Percentiles rank a stretch among this genome's conserved stretches.
These are phyloP conservation scores for Pangasianodon hypophthalmus DNA, from an alignment of 2,113 vertebrate genomes.

Conservation along the genomic window DNA sequence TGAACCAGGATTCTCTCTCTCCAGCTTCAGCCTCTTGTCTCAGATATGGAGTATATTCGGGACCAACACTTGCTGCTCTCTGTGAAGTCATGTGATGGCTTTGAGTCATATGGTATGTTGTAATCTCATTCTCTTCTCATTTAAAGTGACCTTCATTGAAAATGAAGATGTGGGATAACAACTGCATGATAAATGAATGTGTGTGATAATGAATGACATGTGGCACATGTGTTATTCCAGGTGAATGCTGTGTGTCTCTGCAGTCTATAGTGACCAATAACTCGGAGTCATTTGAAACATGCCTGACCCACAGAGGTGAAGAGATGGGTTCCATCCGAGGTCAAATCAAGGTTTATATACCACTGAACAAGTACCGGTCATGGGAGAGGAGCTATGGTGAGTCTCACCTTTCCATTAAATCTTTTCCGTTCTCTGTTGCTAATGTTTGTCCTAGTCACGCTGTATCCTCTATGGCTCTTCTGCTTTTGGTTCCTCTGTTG, in stretches of 20 bases:
- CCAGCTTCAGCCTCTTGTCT: slow-evolving; percentile 79
- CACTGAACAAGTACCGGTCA: slow-evolving; percentile 68
- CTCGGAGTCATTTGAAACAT: slow-evolving; percentile 81
- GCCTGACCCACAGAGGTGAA: slow-evolving; percentile 82
- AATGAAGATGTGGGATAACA: neutral
- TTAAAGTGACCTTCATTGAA: neutral
- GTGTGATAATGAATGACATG: neutral
- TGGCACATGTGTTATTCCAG: slow-evolving; percentile 58
- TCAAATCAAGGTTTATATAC: slow-evolving; percentile 74
- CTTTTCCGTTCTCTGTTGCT: slow-evolving; percentile 61
- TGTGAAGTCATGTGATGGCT: slow-evolving; percentile 84
- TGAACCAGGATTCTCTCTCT: neutral
- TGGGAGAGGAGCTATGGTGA: slow-evolving; percentile 79
- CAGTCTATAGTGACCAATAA: slow-evolving; percentile 59
- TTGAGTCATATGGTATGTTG: slow-evolving; percentile 84
- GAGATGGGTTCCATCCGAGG: slow-evolving; percentile 86
- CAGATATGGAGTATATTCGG: slow-evolving; percentile 80
- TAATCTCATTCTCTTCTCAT: neutral
- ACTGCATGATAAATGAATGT: neutral
- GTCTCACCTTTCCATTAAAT: slow-evolving; percentile 25
- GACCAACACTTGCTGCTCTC: slow-evolving; percentile 85
- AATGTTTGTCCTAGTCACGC: slow-evolving; percentile 55
- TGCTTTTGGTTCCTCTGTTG: slow-evolving; percentile 70
- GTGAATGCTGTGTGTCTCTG: slow-evolving; percentile 80
- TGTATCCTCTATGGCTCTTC: slow-evolving; percentile 58